Evolutionary conservation across 2,113 vertebrate genomes (phyloP).

Genomic region (Theropithecus gelada): DNA sequence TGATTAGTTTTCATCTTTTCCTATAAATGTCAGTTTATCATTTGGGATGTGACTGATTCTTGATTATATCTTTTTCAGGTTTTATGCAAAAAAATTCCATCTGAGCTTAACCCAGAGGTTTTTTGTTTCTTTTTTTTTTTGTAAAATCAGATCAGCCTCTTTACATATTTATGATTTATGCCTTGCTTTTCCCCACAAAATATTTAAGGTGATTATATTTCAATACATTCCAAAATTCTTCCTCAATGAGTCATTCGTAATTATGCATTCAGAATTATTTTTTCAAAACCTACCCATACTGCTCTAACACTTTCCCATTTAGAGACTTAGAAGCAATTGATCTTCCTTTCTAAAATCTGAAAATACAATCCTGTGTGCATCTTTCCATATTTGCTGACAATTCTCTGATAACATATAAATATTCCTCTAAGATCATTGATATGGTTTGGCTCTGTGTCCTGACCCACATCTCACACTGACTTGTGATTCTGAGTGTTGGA

Average conservation of each 20-base stretch:
- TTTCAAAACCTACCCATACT: background rate
- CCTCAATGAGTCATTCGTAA: background rate
- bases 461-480: too few species aligned
- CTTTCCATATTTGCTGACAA: background rate
- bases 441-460: too few species aligned
- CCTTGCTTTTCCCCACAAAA: background rate
- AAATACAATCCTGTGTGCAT: background rate
- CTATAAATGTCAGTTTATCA: constrained; percentile 13
- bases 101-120: background rate
- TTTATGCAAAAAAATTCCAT: constrained; percentile 35
- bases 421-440: background rate
- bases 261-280: background rate
- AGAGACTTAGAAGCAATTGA: background rate
- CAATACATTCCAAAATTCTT: background rate
- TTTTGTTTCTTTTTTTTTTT: background rate
- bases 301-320: background rate
- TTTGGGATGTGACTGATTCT: background rate
- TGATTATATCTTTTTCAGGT: constrained; percentile 7
- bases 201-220: background rate
- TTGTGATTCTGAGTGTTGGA: too few species aligned
- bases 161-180: constrained; percentile 27
- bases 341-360: background rate
- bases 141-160: background rate
- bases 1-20: background rate
- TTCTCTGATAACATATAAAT: background rate